Evolutionary conservation across 92 coral and sea anemone genomes (phyloP).

Genomic region (Actinernus sp.): DNA sequence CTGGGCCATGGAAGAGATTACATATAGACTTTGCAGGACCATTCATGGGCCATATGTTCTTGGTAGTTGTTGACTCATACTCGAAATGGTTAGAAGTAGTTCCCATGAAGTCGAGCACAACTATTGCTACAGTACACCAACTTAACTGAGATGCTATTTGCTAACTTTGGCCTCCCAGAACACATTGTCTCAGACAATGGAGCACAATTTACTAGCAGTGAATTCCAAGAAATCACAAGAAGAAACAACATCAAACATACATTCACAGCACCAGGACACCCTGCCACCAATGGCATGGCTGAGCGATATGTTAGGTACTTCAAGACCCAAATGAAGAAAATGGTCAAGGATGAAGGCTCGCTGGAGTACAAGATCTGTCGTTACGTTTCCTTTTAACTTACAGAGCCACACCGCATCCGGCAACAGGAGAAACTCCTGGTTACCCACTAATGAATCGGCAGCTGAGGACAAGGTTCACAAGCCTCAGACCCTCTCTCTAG

Average conservation of each 20-base stretch:
- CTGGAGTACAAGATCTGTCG: constrained; percentile 43
- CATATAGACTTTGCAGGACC: constrained; percentile 51
- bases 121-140: constrained; percentile 34
- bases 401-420: constrained; percentile 49
- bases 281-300: constrained; percentile 59
- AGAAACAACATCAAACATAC: constrained; percentile 43
- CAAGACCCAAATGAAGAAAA: constrained; percentile 36
- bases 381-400: constrained; percentile 50
- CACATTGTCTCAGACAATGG: constrained; percentile 46
- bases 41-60: constrained; percentile 45
- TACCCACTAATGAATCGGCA: constrained; percentile 29
- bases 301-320: constrained; percentile 58
- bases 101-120: constrained; percentile 38
- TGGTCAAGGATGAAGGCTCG: constrained; percentile 25
- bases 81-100: constrained; percentile 61
- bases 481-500: constrained; percentile 29
- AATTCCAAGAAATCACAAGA: constrained; percentile 15
- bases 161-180: constrained; percentile 38
- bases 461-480: constrained; percentile 32
- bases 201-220: constrained; percentile 28
- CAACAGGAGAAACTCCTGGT: constrained; percentile 38
- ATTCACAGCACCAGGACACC: constrained; percentile 45
- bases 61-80: constrained; percentile 44
- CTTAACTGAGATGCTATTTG: constrained; percentile 20
- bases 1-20: constrained; percentile 34